These are phyloP conservation scores for Didymodactylos carnosus DNA, from an alignment of 2,888 invertebrate species.

Conservation along the genomic window DNA sequence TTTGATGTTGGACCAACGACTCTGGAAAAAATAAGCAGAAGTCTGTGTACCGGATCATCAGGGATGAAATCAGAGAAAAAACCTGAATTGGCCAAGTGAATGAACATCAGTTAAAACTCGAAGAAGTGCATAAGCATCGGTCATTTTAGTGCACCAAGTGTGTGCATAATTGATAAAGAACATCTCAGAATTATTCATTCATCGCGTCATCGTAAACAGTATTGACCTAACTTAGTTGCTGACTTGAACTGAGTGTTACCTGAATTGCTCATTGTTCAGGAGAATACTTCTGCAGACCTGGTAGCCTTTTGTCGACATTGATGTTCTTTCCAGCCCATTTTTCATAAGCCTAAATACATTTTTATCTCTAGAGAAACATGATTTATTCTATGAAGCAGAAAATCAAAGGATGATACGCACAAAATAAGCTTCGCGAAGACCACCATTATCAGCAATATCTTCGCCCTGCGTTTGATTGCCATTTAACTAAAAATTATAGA, in stretches of 20 bases:
- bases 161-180: not conserved
- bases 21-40: conserved; percentile 19
- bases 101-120: not conserved
- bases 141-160: not conserved
- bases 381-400: no score
- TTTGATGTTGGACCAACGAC: conserved; percentile 25
- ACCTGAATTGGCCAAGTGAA: not conserved
- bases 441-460: not conserved
- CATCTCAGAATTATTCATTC: no score
- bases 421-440: not conserved
- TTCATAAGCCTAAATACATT: not conserved
- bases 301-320: not conserved
- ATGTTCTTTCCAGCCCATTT: not conserved
- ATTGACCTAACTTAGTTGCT: no score
- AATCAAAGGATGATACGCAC: no score
- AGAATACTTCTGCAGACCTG: not conserved
- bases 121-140: not conserved
- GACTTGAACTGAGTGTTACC: no score
- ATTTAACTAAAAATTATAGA: not conserved
- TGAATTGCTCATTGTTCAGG: no score
- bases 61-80: no score
- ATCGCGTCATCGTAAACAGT: no score
- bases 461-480: conserved; percentile 7
- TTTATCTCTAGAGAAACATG: not conserved
- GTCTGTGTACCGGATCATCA: not conserved